A percentile compares a stretch with the other conserved stretches of the same genome.
Conservation (phyloP, 2,113 vertebrate species). For the Cricetomys ansorgei region DNA sequence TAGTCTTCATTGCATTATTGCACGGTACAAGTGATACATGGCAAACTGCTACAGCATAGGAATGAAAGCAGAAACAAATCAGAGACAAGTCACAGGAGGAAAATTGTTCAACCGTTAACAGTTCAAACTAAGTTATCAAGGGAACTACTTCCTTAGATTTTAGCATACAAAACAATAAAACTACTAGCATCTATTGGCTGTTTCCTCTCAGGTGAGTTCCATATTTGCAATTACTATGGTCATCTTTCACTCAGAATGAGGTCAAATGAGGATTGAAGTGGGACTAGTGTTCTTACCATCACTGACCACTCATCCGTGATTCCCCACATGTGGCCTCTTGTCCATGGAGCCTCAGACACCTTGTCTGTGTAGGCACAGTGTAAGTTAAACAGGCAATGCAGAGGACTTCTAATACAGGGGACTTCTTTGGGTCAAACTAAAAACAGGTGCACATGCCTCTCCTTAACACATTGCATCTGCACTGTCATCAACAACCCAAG, state of each 20-base stretch:
- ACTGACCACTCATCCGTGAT: not conserved
- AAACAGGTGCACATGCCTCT: not conserved
- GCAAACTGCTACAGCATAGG: constrained; percentile 98
- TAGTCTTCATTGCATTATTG: constrained; percentile 99
- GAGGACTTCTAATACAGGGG: too few relatives aligned
- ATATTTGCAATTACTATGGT: not conserved
- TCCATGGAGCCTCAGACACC: not conserved
- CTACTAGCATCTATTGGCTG: not conserved
- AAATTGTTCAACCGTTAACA: constrained; percentile 95
- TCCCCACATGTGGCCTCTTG: not conserved
- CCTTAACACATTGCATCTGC: not conserved
- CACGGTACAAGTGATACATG: constrained; percentile 99
- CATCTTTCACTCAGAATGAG: not conserved
- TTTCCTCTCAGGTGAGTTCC: not conserved
- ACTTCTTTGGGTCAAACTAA: not conserved
- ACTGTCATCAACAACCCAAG: too few relatives aligned
- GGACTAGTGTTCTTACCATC: too few relatives aligned
- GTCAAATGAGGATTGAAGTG: too few relatives aligned
- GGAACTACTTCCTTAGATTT: not conserved
- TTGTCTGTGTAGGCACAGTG: not conserved
- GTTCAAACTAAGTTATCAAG: constrained; percentile 92
- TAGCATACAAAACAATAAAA: not conserved
- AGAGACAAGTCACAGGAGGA: constrained; percentile 93
- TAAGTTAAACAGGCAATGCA: not conserved
- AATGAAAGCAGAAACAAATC: constrained; percentile 90